Percentiles rank a stretch among this genome's conserved stretches.
Conservation (phyloP, 1,140 invertebrate species). For the Aplysia californica region DNA sequence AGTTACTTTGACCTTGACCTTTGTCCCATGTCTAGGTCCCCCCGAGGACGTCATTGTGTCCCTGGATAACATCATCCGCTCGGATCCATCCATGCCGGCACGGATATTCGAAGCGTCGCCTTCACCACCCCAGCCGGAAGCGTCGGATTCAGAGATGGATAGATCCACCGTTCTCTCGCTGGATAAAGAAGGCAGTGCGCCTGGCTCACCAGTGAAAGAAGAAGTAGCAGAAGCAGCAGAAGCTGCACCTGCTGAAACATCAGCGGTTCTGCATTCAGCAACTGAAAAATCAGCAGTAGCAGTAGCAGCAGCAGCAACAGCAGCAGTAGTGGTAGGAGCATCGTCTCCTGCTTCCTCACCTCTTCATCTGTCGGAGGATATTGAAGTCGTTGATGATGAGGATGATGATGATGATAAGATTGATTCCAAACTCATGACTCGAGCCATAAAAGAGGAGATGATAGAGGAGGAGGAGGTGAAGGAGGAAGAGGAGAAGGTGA, state of each 20-base stretch:
- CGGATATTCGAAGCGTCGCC: not conserved
- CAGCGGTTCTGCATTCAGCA: too few relatives aligned
- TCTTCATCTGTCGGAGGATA: too few relatives aligned
- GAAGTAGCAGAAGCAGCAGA: not conserved
- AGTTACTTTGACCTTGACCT: too few relatives aligned
- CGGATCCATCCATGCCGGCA: not conserved
- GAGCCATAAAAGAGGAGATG: not conserved
- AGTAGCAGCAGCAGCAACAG: too few relatives aligned
- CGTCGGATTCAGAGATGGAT: not conserved
- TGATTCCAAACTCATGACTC: not conserved
- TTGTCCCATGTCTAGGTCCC: conserved; percentile 6
- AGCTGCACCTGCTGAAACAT: not conserved
- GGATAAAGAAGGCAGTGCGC: not conserved
- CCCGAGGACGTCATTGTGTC: conserved; percentile 23
- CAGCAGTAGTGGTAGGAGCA: too few relatives aligned
- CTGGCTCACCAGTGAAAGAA: not conserved
- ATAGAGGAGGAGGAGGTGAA: not conserved
- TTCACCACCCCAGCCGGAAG: not conserved
- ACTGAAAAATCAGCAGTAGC: too few relatives aligned
- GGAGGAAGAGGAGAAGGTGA: not conserved
- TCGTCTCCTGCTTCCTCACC: too few relatives aligned
- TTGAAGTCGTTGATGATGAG: too few relatives aligned
- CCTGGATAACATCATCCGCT: conserved; percentile 16
- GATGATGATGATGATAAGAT: not conserved
- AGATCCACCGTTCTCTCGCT: not conserved